Evolutionary conservation across 2,113 vertebrate genomes (phyloP).

Genomic region (Scortum barcoo): DNA sequence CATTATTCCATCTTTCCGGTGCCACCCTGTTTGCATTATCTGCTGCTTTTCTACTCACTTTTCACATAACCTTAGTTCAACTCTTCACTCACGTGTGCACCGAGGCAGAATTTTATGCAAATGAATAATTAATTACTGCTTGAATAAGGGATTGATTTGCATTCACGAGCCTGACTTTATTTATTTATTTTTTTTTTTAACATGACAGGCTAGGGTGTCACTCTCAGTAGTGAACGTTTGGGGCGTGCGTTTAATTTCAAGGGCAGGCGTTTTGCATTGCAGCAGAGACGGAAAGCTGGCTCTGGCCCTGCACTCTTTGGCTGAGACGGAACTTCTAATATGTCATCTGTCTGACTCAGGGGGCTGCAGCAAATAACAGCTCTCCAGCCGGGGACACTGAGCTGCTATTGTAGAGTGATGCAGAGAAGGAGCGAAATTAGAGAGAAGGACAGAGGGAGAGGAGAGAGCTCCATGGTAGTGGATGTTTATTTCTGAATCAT

Average conservation of each 20-base stretch:
- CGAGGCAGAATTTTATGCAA: constrained; percentile 47
- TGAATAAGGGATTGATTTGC: constrained; percentile 62
- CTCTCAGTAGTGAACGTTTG: constrained; percentile 19
- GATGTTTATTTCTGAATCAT: constrained; percentile 1
- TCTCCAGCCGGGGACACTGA: constrained; percentile 42
- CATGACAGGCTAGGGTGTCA: constrained; percentile 32
- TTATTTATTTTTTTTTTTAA: constrained; percentile 27
- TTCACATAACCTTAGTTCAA: constrained; percentile 24
- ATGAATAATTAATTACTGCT: constrained; percentile 71
- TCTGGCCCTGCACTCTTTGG: constrained; percentile 43
- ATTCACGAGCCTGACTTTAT: constrained; percentile 61
- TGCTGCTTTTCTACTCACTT: not conserved
- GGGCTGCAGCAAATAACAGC: constrained; percentile 62
- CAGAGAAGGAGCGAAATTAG: constrained; percentile 6
- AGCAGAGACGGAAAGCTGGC: constrained; percentile 33
- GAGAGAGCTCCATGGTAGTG: constrained; percentile 3
- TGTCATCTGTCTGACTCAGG: constrained; percentile 62
- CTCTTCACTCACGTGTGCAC: constrained; percentile 19
- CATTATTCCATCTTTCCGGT: not conserved
- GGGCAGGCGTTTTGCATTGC: constrained; percentile 52
- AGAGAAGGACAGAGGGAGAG: constrained; percentile 18
- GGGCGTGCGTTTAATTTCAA: constrained; percentile 52
- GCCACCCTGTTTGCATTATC: not conserved
- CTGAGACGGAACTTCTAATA: constrained; percentile 56
- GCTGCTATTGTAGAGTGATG: constrained; percentile 36